Evolutionary conservation across 2,888 invertebrate species (phyloP).

Genomic region (Cheilosia grossa): DNA sequence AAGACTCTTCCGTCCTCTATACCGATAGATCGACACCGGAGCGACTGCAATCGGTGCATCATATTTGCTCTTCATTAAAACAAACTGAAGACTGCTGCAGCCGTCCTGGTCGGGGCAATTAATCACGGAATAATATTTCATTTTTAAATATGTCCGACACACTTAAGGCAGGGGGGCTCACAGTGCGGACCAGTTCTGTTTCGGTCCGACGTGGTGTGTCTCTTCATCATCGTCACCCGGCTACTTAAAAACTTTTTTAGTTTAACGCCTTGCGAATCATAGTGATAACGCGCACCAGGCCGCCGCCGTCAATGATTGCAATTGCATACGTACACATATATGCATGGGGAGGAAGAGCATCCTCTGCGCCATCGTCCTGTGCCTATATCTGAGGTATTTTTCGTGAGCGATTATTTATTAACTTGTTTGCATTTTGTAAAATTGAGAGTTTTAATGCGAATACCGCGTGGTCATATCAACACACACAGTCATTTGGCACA

Average conservation of each 20-base stretch:
- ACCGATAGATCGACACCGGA: conserved; percentile 40
- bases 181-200: conserved; percentile 35
- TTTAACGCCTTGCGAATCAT: conserved; percentile 56
- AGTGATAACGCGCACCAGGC: conserved; percentile 56
- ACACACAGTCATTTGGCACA: conserved; percentile 74
- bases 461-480: conserved; percentile 73
- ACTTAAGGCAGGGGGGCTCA: conserved; percentile 9
- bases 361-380: not conserved
- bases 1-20: conserved; percentile 9
- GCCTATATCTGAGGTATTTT: conserved; percentile 55
- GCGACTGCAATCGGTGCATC: conserved; percentile 56
- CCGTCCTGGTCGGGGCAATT: conserved; percentile 50
- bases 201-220: conserved; percentile 15
- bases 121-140: conserved; percentile 71
- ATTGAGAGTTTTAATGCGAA: conserved; percentile 70
- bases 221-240: conserved; percentile 58
- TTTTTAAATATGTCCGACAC: conserved; percentile 66
- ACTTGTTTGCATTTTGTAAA: conserved; percentile 74
- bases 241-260: conserved; percentile 54
- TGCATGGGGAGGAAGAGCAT: conserved; percentile 6
- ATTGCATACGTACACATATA: not conserved
- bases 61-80: conserved; percentile 73
- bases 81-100: conserved; percentile 57
- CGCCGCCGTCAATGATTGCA: conserved; percentile 49
- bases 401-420: conserved; percentile 72